Base-by-base conservation (phyloP, 2,113 vertebrate genomes). In the Tylochromis polylepis region DNA sequence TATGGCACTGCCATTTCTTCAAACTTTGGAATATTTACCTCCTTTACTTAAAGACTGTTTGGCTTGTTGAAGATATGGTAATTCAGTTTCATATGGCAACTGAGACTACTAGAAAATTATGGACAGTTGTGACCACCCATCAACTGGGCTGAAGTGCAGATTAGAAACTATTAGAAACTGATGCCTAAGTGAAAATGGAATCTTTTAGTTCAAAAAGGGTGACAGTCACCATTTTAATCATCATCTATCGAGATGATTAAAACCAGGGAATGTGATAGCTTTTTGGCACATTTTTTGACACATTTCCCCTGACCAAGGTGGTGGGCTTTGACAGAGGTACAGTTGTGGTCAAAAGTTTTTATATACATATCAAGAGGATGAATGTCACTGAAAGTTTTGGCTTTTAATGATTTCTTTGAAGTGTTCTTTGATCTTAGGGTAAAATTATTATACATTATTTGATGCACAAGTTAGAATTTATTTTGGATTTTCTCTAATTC, bases 1-100 rank as follows among this genome's bases (percentile, higher is more conserved):
- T 75, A n/a, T 65, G 81, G 51, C 41, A 75, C 67, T 85, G 60
- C 43, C 75, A 6, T 57, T 79, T 24, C 34, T 57, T 56, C 20
- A 79, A 49, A 85, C 49, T 82, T 81, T 65, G 29, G 8, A 77
- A 88, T 67, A 81, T 91, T 91, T 92, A 82, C n/a, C 27, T 14
- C 36, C 0, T 51, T 27, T 51, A 14, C 38, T 84, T 18, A 81
- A 6, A 56, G 84, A 70, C 80, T 56, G 20, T 60, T 49, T 15
- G 36, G 43, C 70, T 83, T 34, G 34, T 84, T 81, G 31, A 62
- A 41, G 78, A 87, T 18, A 77, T 20, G 18, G 78, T 67, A 43
- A 34, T 82, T 87, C 62, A 55, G n/a, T 55, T 84, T 84, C 24
- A 60, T 72, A 83, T 31, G 11, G 20, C 11, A 36, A 67, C 58